Conservation (phyloP, 2,797 vertebrate genomes). For the Glossophaga mutica region DNA sequence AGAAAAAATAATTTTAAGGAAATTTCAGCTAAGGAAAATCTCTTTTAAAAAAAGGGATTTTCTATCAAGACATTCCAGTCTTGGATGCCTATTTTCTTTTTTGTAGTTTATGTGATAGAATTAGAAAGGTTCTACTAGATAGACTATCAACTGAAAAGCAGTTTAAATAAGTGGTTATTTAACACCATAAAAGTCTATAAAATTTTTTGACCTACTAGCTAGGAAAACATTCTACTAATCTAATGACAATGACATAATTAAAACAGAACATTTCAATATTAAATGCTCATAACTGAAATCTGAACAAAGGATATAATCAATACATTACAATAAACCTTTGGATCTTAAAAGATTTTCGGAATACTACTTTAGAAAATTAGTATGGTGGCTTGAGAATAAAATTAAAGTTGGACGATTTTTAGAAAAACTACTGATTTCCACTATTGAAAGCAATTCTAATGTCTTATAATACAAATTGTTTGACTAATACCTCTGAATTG, state of each 20-base stretch:
- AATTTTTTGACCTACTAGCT: background rate
- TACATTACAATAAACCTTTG: background rate
- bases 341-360: background rate
- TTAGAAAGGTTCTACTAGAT: background rate
- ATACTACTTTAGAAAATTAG: slow-evolving; percentile 16
- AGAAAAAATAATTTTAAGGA: slow-evolving; percentile 37
- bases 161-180: background rate
- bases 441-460: background rate
- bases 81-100: background rate
- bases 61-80: background rate
- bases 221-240: background rate
- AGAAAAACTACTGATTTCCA: background rate
- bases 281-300: background rate
- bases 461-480: background rate
- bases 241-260: background rate
- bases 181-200: background rate
- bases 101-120: background rate
- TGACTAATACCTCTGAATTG: background rate
- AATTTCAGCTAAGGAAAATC: slow-evolving; percentile 2
- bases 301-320: background rate
- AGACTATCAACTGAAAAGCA: background rate
- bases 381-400: background rate
- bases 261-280: background rate
- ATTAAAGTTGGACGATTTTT: background rate
- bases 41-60: background rate